A percentile compares a stretch with the other conserved stretches of the same genome.
Conservation (phyloP, 2,888 invertebrate species). For the Papilio demoleus region DNA sequence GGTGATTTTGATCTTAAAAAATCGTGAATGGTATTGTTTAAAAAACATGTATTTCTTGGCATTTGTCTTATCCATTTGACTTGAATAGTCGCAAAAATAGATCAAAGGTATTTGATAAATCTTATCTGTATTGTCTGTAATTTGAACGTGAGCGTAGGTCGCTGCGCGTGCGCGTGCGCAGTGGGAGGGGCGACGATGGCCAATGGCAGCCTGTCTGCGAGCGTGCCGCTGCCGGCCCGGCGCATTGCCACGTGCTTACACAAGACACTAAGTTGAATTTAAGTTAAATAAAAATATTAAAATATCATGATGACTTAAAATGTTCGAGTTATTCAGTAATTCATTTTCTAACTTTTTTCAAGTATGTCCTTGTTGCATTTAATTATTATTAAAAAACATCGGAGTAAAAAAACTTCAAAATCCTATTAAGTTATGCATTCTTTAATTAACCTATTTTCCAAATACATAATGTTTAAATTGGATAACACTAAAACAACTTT, state of each 20-base stretch:
- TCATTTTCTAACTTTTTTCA: not conserved
- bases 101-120: slow-evolving; percentile 22
- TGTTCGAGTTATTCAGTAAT: not conserved
- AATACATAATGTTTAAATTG: too few relatives aligned
- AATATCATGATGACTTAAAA: not conserved
- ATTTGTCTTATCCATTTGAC: not conserved
- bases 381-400: too few relatives aligned
- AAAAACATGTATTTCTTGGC: too few relatives aligned
- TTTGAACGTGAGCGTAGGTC: slow-evolving; percentile 25
- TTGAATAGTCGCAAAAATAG: not conserved
- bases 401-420: too few relatives aligned
- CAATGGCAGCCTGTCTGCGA: slow-evolving; percentile 67
- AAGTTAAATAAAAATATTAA: not conserved
- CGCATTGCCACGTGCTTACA: slow-evolving; percentile 42
- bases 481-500: too few relatives aligned
- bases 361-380: too few relatives aligned
- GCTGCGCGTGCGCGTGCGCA: slow-evolving; percentile 47
- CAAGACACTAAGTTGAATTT: slow-evolving; percentile 1
- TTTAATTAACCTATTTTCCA: too few relatives aligned
- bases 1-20: too few relatives aligned
- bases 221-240: slow-evolving; percentile 65
- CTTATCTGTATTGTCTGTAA: slow-evolving; percentile 29
- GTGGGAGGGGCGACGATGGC: slow-evolving; percentile 74
- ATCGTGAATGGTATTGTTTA: too few relatives aligned
- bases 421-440: too few relatives aligned